phyloP scores from a whole-genome alignment of 2,888 invertebrate species.

The Nycteola revayana region DNA sequence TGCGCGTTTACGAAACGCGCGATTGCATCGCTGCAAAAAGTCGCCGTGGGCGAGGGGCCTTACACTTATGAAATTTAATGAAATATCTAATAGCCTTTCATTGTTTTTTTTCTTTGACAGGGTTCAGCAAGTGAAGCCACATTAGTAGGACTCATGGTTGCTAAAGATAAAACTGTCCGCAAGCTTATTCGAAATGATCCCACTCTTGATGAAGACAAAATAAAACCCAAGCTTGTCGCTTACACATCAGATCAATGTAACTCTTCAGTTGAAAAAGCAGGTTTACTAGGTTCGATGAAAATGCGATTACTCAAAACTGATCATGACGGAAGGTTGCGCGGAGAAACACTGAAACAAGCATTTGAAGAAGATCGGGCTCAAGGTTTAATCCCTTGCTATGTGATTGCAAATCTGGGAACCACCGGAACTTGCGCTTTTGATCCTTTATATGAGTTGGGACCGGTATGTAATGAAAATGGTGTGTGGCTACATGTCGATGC shows the following conservation, averaged over 20 bases:
- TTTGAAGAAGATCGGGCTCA: slow-evolving; percentile 88
- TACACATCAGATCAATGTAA: slow-evolving; percentile 95
- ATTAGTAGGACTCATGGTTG: slow-evolving; percentile 89
- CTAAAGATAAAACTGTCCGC: slow-evolving; percentile 86
- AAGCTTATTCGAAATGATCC: slow-evolving; percentile 79
- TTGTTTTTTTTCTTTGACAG: slow-evolving; percentile 72
- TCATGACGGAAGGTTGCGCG: slow-evolving; percentile 85
- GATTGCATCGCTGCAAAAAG: too few species aligned
- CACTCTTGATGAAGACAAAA: slow-evolving; percentile 82
- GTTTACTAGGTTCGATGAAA: slow-evolving; percentile 88
- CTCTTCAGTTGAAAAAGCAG: slow-evolving; percentile 94
- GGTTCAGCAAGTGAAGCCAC: slow-evolving; percentile 96
- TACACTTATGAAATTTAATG: neutral
- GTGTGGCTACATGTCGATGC: slow-evolving; percentile 98
- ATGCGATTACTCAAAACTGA: slow-evolving; percentile 88
- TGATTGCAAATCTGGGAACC: slow-evolving; percentile 92
- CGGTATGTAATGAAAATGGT: slow-evolving; percentile 87
- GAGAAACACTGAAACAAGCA: slow-evolving; percentile 84
- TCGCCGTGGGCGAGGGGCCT: too few species aligned
- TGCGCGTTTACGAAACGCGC: too few species aligned
- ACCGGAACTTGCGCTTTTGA: slow-evolving; percentile 95
- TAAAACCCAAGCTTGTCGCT: slow-evolving; percentile 88
- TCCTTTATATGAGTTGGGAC: slow-evolving; percentile 90
- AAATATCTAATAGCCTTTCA: neutral
- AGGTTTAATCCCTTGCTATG: slow-evolving; percentile 94